These are phyloP conservation scores for Ganaspis brasiliensis DNA, from an alignment of 2,888 invertebrate species.

Conservation along the genomic window DNA sequence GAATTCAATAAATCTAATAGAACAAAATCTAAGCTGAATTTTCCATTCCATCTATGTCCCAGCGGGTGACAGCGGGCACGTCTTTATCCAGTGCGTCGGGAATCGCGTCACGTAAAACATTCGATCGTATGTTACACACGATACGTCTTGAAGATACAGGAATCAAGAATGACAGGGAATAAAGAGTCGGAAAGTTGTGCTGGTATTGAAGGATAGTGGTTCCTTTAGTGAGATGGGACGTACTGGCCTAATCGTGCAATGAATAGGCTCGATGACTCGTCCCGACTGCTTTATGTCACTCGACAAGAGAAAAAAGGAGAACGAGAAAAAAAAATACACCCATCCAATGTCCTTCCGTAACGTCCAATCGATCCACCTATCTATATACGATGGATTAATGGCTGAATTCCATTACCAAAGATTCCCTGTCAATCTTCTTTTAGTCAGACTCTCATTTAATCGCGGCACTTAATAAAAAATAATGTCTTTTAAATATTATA, in stretches of 20 bases:
- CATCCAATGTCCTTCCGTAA: conserved; percentile 23
- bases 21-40: conserved; percentile 23
- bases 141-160: conserved; percentile 26
- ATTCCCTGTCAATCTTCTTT: neutral
- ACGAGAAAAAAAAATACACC: conserved; percentile 4
- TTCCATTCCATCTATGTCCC: conserved; percentile 29
- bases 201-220: conserved; percentile 8
- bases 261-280: conserved; percentile 42
- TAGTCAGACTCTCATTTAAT: conserved; percentile 2
- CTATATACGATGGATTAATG: conserved; percentile 53
- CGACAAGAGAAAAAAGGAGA: neutral
- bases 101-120: conserved; percentile 43
- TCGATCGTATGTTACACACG: conserved; percentile 38
- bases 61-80: conserved; percentile 29
- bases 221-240: conserved; percentile 23
- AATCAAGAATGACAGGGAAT: conserved; percentile 44
- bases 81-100: conserved; percentile 29
- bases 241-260: conserved; percentile 32
- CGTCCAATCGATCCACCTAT: conserved; percentile 12
- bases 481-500: conserved; percentile 17
- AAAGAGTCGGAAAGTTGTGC: conserved; percentile 35
- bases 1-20: neutral
- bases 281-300: conserved; percentile 27
- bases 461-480: conserved; percentile 1
- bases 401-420: conserved; percentile 50